Conservation (phyloP, 2,888 invertebrate genomes). For the Drosophila prolongata region DNA sequence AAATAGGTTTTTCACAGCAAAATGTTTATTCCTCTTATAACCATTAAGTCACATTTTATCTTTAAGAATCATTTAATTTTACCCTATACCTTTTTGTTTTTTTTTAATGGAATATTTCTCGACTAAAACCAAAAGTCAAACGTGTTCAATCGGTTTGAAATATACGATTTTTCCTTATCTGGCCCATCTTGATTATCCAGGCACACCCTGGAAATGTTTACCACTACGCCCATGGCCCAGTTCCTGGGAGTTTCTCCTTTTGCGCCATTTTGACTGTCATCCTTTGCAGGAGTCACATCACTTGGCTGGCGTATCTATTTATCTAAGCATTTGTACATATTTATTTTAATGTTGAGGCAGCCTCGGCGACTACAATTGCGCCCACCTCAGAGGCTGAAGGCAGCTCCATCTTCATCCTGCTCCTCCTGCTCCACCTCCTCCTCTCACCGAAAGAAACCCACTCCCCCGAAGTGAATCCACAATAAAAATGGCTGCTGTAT, state of each 20-base stretch:
- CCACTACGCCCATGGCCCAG: slow-evolving; percentile 11
- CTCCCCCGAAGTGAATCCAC: slow-evolving; percentile 70
- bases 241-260: slow-evolving; percentile 45
- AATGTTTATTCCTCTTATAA: too few species aligned
- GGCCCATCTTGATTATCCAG: slow-evolving; percentile 2
- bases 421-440: not conserved
- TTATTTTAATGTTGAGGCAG: slow-evolving; percentile 79
- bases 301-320: slow-evolving; percentile 65
- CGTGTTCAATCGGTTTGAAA: too few species aligned
- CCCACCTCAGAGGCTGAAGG: slow-evolving; percentile 48
- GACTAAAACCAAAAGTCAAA: too few species aligned
- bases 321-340: slow-evolving; percentile 80
- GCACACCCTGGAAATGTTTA: not conserved
- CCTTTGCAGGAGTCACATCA: slow-evolving; percentile 62
- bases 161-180: not conserved
- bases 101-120: too few species aligned
- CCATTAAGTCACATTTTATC: too few species aligned
- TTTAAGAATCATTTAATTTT: too few species aligned
- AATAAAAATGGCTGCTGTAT: slow-evolving; percentile 75
- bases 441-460: not conserved
- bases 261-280: slow-evolving; percentile 74
- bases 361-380: slow-evolving; percentile 72
- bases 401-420: slow-evolving; percentile 24
- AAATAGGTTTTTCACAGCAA: too few species aligned
- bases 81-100: too few species aligned